These are phyloP conservation scores for Xylophagus ater DNA, from an alignment of 2,888 invertebrate species.

Conservation along the genomic window DNA sequence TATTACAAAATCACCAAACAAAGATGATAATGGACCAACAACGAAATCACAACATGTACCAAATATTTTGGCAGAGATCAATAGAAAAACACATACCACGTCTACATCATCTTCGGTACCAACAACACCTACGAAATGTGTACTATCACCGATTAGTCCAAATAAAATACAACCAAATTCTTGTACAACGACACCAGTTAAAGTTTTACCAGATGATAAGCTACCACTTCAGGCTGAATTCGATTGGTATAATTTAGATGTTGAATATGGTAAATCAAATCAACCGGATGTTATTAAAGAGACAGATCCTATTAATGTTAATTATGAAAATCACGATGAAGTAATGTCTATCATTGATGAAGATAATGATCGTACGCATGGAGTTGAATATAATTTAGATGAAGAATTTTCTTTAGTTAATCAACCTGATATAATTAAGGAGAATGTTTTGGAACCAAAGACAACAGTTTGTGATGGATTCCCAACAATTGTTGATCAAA, in stretches of 20 bases:
- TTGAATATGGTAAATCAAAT: constrained; percentile 31
- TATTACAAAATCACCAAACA: constrained; percentile 18
- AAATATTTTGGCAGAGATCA: constrained; percentile 34
- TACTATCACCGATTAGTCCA: neutral
- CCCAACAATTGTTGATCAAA: constrained; percentile 16
- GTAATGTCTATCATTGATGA: constrained; percentile 6
- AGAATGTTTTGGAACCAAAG: constrained; percentile 17
- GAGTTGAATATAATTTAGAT: constrained; percentile 36
- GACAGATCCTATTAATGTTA: constrained; percentile 19
- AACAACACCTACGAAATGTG: constrained; percentile 2
- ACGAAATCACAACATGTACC: constrained; percentile 28
- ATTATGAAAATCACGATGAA: constrained; percentile 3
- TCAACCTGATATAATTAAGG: constrained; percentile 23
- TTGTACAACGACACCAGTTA: constrained; percentile 1
- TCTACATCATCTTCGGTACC: neutral
- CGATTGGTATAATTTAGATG: constrained; percentile 39
- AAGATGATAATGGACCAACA: constrained; percentile 8
- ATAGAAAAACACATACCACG: constrained; percentile 27
- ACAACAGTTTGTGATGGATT: constrained; percentile 18
- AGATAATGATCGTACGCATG: constrained; percentile 1
- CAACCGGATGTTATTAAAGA: constrained; percentile 24
- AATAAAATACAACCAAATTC: constrained; percentile 2
- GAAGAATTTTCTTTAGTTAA: constrained; percentile 30
- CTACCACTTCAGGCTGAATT: constrained; percentile 36
- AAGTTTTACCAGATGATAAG: constrained; percentile 17